These are phyloP conservation scores for Craniophora ligustri DNA, from an alignment of 2,888 invertebrate genomes.

Conservation along the genomic window DNA sequence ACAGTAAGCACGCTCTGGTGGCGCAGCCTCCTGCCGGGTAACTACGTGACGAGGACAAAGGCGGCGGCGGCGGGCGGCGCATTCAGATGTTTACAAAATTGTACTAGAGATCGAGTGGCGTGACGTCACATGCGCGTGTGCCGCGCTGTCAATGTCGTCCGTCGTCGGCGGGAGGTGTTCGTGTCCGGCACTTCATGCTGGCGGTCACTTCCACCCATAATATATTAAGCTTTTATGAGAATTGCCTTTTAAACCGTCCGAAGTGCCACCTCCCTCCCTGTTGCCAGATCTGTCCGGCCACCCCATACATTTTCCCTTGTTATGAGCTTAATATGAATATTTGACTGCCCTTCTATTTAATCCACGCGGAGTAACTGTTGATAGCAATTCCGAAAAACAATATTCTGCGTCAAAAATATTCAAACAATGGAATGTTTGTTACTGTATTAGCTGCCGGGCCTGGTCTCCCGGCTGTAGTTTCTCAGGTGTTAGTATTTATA, in stretches of 20 bases:
- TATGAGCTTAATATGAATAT: constrained; percentile 57
- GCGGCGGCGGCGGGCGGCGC: too few species aligned
- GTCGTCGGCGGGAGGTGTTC: not conserved
- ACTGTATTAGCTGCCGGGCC: too few species aligned
- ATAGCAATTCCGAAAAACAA: constrained; percentile 14
- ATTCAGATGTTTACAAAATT: constrained; percentile 10
- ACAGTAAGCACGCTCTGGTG: constrained; percentile 3
- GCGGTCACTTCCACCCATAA: constrained; percentile 44
- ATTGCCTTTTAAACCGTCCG: constrained; percentile 56
- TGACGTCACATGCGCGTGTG: constrained; percentile 24
- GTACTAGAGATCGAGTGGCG: constrained; percentile 10
- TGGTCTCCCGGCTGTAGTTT: too few species aligned
- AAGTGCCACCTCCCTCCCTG: constrained; percentile 22
- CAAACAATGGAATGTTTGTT: too few species aligned
- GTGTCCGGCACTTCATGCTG: constrained; percentile 36
- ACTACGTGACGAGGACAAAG: constrained; percentile 28
- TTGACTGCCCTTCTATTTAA: constrained; percentile 39
- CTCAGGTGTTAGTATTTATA: too few species aligned
- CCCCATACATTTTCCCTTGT: constrained; percentile 46
- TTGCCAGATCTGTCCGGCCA: constrained; percentile 4
- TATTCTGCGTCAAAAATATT: too few species aligned
- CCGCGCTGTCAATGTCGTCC: not conserved
- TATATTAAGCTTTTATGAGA: constrained; percentile 62
- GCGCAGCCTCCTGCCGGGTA: constrained; percentile 11
- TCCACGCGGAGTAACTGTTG: constrained; percentile 40